A percentile compares a stretch with the other conserved stretches of the same genome.
Conservation (phyloP, 1,140 invertebrate species). For the Hyposmocoma kahamanoa region DNA sequence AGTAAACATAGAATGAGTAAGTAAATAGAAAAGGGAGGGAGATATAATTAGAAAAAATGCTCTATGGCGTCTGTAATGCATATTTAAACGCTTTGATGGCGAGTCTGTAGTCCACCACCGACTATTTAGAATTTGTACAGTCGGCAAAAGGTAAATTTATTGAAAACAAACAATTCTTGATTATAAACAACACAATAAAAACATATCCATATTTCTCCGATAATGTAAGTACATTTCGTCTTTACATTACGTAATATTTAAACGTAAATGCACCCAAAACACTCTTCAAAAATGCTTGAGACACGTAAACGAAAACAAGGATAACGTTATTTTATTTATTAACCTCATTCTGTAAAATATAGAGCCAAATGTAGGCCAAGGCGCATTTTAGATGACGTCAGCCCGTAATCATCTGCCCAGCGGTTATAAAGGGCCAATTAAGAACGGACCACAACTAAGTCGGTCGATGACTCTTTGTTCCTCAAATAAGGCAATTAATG, state of each 20-base stretch:
- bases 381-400: conserved; percentile 38
- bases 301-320: not conserved
- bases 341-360: conserved; percentile 23
- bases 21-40: conserved; percentile 63
- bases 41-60: conserved; percentile 69
- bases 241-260: too few relatives aligned
- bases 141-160: too few relatives aligned
- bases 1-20: conserved; percentile 63
- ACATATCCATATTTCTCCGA: too few relatives aligned
- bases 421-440: conserved; percentile 56
- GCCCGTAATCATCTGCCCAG: conserved; percentile 32
- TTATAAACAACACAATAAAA: too few relatives aligned
- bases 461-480: conserved; percentile 63
- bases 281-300: too few relatives aligned
- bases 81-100: too few relatives aligned
- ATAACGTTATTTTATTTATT: conserved; percentile 20
- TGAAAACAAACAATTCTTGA: too few relatives aligned
- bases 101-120: too few relatives aligned
- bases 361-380: conserved; percentile 42
- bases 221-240: too few relatives aligned
- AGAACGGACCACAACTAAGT: conserved; percentile 34
- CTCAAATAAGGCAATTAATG: conserved; percentile 36
- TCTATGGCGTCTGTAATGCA: conserved; percentile 26
- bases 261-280: too few relatives aligned
- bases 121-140: too few relatives aligned